phyloP scores from a whole-genome alignment of 2,888 invertebrate genomes.

The Empis stercorea region DNA sequence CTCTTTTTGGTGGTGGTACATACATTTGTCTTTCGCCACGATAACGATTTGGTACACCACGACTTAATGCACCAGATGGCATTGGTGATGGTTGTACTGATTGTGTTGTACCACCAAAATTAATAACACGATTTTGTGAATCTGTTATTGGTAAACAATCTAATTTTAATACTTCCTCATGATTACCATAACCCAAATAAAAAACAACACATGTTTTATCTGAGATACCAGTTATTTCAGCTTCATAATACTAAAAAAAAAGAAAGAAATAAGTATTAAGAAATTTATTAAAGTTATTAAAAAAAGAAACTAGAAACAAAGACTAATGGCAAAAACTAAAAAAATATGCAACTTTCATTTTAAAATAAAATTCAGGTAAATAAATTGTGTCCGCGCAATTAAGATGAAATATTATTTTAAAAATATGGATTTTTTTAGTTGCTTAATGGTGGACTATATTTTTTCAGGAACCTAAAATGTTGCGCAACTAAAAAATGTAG shows the following conservation, averaged over 20 bases:
- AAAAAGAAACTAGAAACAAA: too few relatives aligned
- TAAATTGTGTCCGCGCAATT: too few relatives aligned
- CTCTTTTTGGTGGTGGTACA: constrained; percentile 36
- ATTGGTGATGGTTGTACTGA: constrained; percentile 12
- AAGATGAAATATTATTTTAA: too few relatives aligned
- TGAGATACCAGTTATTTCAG: constrained; percentile 66
- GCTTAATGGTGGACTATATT: too few relatives aligned
- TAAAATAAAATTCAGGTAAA: too few relatives aligned
- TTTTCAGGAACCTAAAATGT: too few relatives aligned
- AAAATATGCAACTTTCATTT: too few relatives aligned
- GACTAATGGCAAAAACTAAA: too few relatives aligned
- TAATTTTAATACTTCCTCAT: constrained; percentile 71
- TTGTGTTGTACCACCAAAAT: constrained; percentile 11
- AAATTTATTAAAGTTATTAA: neutral
- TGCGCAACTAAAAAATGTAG: too few relatives aligned
- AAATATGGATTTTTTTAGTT: too few relatives aligned
- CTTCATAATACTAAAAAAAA: constrained; percentile 60
- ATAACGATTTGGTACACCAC: constrained; percentile 22
- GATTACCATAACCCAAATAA: constrained; percentile 79
- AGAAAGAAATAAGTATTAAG: neutral
- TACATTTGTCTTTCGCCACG: constrained; percentile 35
- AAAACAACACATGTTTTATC: constrained; percentile 75
- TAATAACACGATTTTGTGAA: constrained; percentile 24
- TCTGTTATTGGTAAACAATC: constrained; percentile 60
- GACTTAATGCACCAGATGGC: constrained; percentile 10